phyloP scores from a whole-genome alignment of 2,888 invertebrate genomes.

The Germaria angustata region DNA sequence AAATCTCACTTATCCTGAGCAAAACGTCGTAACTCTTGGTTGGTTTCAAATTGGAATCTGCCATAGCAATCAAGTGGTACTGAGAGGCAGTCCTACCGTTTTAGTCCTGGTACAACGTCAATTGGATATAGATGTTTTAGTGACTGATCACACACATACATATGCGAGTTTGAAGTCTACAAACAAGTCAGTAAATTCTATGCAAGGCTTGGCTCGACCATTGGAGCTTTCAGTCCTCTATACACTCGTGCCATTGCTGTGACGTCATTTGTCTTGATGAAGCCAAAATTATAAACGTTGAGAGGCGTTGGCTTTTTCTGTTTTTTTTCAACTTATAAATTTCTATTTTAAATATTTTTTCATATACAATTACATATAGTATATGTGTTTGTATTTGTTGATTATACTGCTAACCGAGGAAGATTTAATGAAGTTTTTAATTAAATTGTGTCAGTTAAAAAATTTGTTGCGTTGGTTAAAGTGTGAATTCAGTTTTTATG shows the following conservation, averaged over 20 bases:
- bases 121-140: constrained; percentile 98
- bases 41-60: constrained; percentile 98
- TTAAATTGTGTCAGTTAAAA: too few relatives aligned
- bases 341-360: too few relatives aligned
- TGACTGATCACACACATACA: constrained; percentile 99
- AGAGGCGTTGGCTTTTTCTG: too few relatives aligned
- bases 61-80: constrained; percentile 93
- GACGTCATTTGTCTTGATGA: constrained; percentile 99
- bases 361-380: too few relatives aligned
- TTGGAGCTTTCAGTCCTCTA: constrained; percentile 97
- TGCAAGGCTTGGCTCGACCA: constrained; percentile 99
- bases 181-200: constrained; percentile 99
- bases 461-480: too few relatives aligned
- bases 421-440: too few relatives aligned
- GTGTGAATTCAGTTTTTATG: too few relatives aligned
- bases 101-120: constrained; percentile 96
- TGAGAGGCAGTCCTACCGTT: constrained; percentile 97
- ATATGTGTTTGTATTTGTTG: too few relatives aligned
- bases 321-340: too few relatives aligned
- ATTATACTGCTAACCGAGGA: too few relatives aligned
- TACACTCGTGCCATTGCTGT: constrained; percentile 94
- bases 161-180: constrained; percentile 98
- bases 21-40: constrained; percentile 99
- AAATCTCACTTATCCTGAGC: constrained; percentile 96
- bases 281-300: too few relatives aligned